Base-by-base conservation (phyloP, 2,113 vertebrate genomes). In the Motacilla alba region DNA sequence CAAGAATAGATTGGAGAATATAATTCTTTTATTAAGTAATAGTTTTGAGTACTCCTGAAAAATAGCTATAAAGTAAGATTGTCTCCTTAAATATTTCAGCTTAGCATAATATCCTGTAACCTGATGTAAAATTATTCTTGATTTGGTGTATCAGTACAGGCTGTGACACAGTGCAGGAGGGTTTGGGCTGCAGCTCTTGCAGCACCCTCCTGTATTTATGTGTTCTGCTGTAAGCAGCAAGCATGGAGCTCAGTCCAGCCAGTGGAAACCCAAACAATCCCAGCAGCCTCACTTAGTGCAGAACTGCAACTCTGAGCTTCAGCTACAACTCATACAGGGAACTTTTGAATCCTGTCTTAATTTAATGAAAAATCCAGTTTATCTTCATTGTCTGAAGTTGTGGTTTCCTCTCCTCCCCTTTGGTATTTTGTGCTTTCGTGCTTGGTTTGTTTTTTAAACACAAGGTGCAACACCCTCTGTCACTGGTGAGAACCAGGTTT, bases 101-200 rank as follows among this genome's bases (percentile, higher is more conserved):
- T 49, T 88, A n/a, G n/a, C 30, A 5, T 39, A 50, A 53, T n/a
- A 11, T 35, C 52, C 49, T 80, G 21, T 39, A 41, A 50, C 10
- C 18, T 23, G n/a, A 11, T 47, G 18, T 3, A 30, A n/a, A 74
- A 47, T 33, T 8, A 24, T 67, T 72, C 35, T 49, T 47, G 58
- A 19, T 63, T 50, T 81, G 31, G 7, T 66, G 0, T 13, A 19
- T 43, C 14, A 17, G 0, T 43, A 2, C 22, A 62, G 50, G 10
- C n/a, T 33, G 43, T 50, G 39, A 37, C 13, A 47, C 20, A 1
- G 0, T 5, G 11, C 18, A 30, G 8, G 30, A 27, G 18, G 24
- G 10, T 44, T 23, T 69, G 55, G 59, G 43, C 49, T 69, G 37
- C 15, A 52, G 21, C 17, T 80, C 46, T 37, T 52, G n/a, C 13